These are phyloP conservation scores for Crotalus viridis DNA, from an alignment of 2,113 vertebrate species.

Conservation along the genomic window DNA sequence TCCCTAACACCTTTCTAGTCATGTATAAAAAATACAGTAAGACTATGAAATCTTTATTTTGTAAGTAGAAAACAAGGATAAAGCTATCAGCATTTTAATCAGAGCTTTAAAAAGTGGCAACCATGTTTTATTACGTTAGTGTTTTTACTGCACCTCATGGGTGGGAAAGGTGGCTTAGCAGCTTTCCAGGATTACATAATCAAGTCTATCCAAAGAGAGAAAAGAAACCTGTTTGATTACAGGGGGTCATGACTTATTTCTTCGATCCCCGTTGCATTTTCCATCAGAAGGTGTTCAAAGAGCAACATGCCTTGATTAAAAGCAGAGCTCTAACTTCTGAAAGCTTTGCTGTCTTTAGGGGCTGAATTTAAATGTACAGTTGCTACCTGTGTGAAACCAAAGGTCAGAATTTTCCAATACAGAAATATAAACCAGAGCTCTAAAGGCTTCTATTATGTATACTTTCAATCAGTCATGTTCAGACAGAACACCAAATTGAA, in stretches of 20 bases:
- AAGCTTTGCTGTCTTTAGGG: neutral
- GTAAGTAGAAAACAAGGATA: neutral
- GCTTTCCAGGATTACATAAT: neutral
- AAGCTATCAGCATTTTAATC: neutral
- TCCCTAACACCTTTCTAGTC: neutral
- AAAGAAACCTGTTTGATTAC: neutral
- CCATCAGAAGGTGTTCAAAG: neutral
- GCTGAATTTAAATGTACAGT: neutral
- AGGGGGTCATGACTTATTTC: neutral
- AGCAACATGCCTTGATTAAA: neutral
- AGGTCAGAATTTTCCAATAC: neutral
- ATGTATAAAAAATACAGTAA: neutral
- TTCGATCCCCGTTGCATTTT: neutral
- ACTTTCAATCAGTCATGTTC: constrained; percentile 21
- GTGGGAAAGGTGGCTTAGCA: neutral
- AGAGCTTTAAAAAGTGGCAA: neutral
- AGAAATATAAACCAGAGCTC: neutral
- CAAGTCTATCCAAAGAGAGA: neutral
- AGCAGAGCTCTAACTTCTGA: neutral
- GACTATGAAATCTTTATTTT: neutral
- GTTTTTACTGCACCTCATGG: neutral
- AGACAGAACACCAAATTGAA: neutral
- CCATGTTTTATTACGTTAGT: neutral
- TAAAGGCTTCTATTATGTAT: constrained; percentile 4
- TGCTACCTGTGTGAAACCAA: neutral